A percentile compares a stretch with the other conserved stretches of the same genome.
These are phyloP conservation scores for Napeogenes sylphis DNA, from an alignment of 2,888 invertebrate species.

Conservation along the genomic window DNA sequence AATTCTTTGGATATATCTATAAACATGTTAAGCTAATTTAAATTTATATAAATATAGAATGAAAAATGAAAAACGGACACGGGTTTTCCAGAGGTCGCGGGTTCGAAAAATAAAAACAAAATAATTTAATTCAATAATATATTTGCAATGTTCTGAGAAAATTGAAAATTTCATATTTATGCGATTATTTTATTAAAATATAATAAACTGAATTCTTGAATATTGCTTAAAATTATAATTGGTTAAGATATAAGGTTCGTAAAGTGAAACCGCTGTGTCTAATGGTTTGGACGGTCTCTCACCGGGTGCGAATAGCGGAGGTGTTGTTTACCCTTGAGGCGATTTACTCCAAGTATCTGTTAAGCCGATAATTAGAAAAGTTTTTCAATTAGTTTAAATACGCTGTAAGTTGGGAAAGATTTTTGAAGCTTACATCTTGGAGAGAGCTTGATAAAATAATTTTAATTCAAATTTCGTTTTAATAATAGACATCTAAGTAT, in stretches of 20 bases:
- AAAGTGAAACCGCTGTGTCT: slow-evolving; percentile 13
- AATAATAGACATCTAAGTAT: slow-evolving; percentile 17
- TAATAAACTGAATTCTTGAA: no score
- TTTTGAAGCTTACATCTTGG: slow-evolving; percentile 66
- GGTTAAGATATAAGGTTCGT: not conserved
- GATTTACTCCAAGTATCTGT: slow-evolving; percentile 74
- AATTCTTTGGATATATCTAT: not conserved
- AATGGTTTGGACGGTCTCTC: slow-evolving; percentile 27
- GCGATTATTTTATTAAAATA: no score
- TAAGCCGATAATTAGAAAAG: slow-evolving; percentile 77
- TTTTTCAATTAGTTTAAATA: slow-evolving; percentile 77
- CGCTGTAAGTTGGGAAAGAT: slow-evolving; percentile 64
- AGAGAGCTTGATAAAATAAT: slow-evolving; percentile 41
- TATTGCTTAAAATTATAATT: no score
- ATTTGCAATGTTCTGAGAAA: no score
- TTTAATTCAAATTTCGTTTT: slow-evolving; percentile 26
- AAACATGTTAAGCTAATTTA: no score
- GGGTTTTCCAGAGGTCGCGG: no score
- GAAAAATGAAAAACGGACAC: no score
- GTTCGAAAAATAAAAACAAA: no score
- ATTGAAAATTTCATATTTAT: no score
- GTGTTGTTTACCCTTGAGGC: slow-evolving; percentile 75
- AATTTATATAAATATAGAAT: no score
- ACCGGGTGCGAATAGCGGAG: slow-evolving; percentile 65
- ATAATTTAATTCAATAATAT: no score